Percentiles rank a stretch among this genome's conserved stretches.
These are phyloP conservation scores for Carterocephalus palaemon DNA, from an alignment of 2,888 invertebrate genomes.

Conservation along the genomic window DNA sequence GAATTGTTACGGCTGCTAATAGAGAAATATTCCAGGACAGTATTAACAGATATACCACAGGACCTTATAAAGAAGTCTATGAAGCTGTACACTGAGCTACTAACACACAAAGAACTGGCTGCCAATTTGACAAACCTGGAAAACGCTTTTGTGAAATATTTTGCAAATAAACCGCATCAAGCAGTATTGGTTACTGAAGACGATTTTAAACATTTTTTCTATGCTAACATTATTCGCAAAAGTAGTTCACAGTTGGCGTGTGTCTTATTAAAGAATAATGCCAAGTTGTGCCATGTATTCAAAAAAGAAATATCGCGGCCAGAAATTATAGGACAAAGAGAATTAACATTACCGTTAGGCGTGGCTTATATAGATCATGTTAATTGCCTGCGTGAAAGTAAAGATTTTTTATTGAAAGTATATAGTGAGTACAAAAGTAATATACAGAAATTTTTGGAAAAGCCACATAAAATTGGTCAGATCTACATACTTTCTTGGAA, in stretches of 20 bases:
- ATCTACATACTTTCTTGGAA: slow-evolving; percentile 80
- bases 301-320: slow-evolving; percentile 63
- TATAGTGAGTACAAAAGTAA: slow-evolving; percentile 81
- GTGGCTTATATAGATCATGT: slow-evolving; percentile 65
- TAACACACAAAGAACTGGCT: slow-evolving; percentile 56
- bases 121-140: slow-evolving; percentile 77
- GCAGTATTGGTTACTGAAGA: slow-evolving; percentile 69
- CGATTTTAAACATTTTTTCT: slow-evolving; percentile 75
- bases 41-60: slow-evolving; percentile 48
- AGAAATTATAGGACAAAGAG: slow-evolving; percentile 77
- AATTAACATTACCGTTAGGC: slow-evolving; percentile 81
- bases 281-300: slow-evolving; percentile 65
- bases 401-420: slow-evolving; percentile 70
- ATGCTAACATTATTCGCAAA: slow-evolving; percentile 73
- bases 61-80: slow-evolving; percentile 57
- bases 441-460: slow-evolving; percentile 81
- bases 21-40: slow-evolving; percentile 62
- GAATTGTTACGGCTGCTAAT: slow-evolving; percentile 70
- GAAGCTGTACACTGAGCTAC: slow-evolving; percentile 64
- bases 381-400: slow-evolving; percentile 56
- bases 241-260: slow-evolving; percentile 78
- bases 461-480: slow-evolving; percentile 84
- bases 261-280: slow-evolving; percentile 77
- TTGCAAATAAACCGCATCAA: slow-evolving; percentile 80
- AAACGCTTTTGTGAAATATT: slow-evolving; percentile 73